A percentile compares a stretch with the other conserved stretches of the same genome.
Evolutionary conservation across 2,797 vertebrate species (phyloP).

Genomic region (Cyclura pinguis): DNA sequence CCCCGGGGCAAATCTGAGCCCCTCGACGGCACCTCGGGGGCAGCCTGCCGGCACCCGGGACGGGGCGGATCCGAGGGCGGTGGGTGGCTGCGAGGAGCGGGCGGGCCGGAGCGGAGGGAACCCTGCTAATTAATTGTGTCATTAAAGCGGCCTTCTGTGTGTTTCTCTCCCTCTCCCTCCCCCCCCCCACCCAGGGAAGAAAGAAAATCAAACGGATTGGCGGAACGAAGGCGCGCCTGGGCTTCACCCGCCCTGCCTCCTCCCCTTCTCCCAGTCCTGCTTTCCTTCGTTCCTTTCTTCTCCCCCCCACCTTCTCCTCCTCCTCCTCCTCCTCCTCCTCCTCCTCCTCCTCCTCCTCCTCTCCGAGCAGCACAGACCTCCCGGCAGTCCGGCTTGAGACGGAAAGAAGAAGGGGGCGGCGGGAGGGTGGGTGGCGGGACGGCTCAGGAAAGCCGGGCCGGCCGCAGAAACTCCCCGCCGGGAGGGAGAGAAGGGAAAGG

Average conservation of each 20-base stretch:
- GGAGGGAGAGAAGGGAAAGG: background rate
- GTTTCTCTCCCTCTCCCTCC: background rate
- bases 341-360: too few relatives aligned
- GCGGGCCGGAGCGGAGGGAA: background rate
- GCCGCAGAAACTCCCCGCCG: too few relatives aligned
- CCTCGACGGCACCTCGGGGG: too few relatives aligned
- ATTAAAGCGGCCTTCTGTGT: background rate
- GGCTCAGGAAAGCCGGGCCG: too few relatives aligned
- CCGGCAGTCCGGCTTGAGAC: too few relatives aligned
- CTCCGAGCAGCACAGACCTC: background rate
- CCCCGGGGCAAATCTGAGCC: too few relatives aligned
- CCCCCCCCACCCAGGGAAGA: background rate
- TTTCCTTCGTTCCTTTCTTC: too few relatives aligned
- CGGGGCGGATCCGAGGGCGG: background rate
- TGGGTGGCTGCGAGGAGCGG: background rate
- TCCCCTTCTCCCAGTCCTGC: too few relatives aligned
- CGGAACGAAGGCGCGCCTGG: too few relatives aligned
- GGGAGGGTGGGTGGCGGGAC: background rate
- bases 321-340: too few relatives aligned
- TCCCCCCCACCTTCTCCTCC: too few relatives aligned
- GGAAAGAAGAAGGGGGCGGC: background rate
- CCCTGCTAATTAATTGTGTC: conserved; percentile 14
- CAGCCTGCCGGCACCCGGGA: background rate
- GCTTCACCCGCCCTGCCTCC: too few relatives aligned
- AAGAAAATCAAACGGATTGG: background rate